A percentile compares a stretch with the other conserved stretches of the same genome.
Conservation (phyloP, 2,113 vertebrate genomes). For the Halichoerus grypus region DNA sequence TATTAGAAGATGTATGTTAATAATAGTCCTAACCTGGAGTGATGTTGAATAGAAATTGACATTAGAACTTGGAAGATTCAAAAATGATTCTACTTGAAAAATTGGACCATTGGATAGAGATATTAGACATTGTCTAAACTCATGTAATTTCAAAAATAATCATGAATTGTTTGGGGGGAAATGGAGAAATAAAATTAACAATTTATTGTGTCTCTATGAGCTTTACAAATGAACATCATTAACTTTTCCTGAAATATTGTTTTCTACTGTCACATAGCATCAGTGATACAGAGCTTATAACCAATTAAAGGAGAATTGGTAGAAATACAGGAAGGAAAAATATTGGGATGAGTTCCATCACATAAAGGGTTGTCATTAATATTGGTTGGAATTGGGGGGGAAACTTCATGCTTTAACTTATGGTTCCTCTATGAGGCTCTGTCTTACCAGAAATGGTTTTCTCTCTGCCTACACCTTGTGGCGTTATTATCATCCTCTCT, state of each 20-base stretch:
- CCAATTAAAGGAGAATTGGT: background rate
- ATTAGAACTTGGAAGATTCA: conserved; percentile 35
- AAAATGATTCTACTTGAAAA: conserved; percentile 29
- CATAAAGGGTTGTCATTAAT: background rate
- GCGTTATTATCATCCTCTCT: background rate
- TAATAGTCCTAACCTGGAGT: conserved; percentile 6
- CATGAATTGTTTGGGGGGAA: background rate
- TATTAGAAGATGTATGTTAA: background rate
- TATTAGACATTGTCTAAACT: background rate
- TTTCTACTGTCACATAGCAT: background rate
- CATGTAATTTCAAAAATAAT: conserved; percentile 32
- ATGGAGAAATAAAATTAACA: conserved; percentile 55
- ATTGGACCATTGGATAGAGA: background rate
- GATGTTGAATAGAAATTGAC: conserved; percentile 1
- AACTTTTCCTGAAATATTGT: background rate
- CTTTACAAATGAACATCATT: conserved; percentile 37
- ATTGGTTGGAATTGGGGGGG: background rate
- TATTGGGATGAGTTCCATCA: background rate
- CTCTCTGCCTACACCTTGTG: background rate
- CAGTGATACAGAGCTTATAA: background rate
- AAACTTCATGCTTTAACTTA: background rate
- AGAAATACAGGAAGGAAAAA: conserved; percentile 9
- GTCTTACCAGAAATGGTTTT: background rate
- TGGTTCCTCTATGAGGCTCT: background rate
- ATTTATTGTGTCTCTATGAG: background rate